Conservation (phyloP, 2,797 vertebrate genomes). For the Heliangelus exortis region DNA sequence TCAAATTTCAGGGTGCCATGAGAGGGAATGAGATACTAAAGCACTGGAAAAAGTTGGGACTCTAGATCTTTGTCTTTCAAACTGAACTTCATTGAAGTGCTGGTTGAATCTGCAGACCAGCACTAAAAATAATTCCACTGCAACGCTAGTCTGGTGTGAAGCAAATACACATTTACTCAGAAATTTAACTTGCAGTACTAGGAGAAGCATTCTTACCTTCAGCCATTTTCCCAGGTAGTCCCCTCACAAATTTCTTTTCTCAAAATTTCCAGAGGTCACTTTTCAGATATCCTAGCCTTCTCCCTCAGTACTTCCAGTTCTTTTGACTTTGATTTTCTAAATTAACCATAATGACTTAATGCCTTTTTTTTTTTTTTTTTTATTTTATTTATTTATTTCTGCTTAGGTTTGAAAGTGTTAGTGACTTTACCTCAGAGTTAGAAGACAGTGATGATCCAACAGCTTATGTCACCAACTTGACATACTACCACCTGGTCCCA, state of each 20-base stretch:
- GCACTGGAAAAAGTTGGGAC: background rate
- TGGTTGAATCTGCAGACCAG: background rate
- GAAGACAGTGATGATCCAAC: slow-evolving; percentile 87
- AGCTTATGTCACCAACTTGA: slow-evolving; percentile 96
- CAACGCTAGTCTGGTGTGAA: background rate
- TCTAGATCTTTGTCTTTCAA: background rate
- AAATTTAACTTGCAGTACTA: background rate
- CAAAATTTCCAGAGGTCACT: background rate
- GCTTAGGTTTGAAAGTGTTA: slow-evolving; percentile 88
- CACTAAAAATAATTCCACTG: background rate
- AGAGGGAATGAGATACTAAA: background rate
- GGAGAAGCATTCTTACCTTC: background rate
- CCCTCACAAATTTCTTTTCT: background rate
- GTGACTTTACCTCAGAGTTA: slow-evolving; percentile 86
- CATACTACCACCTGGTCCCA: slow-evolving; percentile 96
- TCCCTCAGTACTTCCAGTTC: background rate
- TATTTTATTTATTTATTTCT: background rate
- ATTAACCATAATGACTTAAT: background rate
- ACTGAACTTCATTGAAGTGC: background rate
- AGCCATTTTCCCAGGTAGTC: background rate
- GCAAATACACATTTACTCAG: background rate
- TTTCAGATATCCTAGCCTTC: background rate
- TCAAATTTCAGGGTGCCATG: background rate
- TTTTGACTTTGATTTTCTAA: background rate
- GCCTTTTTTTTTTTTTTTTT: background rate